A percentile compares a stretch with the other conserved stretches of the same genome.
These are phyloP conservation scores for Hemibagrus wyckioides DNA, from an alignment of 2,113 vertebrate species.

Conservation along the genomic window DNA sequence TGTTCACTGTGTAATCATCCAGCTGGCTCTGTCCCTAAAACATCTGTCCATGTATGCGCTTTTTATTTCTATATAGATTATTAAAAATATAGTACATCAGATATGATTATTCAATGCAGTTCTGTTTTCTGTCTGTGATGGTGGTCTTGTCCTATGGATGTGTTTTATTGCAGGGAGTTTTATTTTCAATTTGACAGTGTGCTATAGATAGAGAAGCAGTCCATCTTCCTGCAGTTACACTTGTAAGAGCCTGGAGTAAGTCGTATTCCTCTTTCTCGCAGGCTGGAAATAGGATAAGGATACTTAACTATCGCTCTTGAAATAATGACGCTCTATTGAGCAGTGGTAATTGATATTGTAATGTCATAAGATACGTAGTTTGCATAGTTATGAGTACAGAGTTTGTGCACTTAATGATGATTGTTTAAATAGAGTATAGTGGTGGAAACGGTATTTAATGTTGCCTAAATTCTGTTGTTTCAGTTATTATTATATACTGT, in stretches of 20 bases:
- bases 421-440: not conserved
- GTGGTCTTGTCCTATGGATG: not conserved
- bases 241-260: conserved; percentile 57
- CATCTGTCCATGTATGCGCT: not conserved
- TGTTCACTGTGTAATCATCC: not conserved
- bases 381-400: not conserved
- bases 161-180: conserved; percentile 1
- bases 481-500: no score
- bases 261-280: conserved; percentile 42
- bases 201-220: conserved; percentile 37
- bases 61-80: not conserved
- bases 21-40: not conserved
- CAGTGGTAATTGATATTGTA: no score
- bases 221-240: conserved; percentile 33
- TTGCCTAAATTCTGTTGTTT: not conserved
- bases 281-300: conserved; percentile 57
- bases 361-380: no score
- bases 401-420: not conserved
- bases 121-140: not conserved
- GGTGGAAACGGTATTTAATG: not conserved
- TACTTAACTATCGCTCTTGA: not conserved
- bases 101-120: not conserved
- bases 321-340: not conserved
- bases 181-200: conserved; percentile 45
- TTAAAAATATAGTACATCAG: not conserved